Base-by-base conservation (phyloP, 2,888 invertebrate species). In the Aethes cnicana region DNA sequence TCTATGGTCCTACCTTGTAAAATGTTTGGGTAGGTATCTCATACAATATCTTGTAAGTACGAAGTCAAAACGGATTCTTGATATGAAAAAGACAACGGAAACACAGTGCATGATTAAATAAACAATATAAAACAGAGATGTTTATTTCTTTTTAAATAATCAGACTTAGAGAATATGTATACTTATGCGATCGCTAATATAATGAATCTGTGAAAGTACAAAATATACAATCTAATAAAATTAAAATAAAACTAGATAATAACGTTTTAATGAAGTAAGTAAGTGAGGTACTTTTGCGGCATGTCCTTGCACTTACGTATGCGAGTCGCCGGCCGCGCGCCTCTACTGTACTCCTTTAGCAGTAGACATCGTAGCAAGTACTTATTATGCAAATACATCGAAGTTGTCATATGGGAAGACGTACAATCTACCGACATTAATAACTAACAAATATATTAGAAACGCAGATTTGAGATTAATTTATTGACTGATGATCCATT, bases 11-110 rank as follows among this genome's bases (percentile, higher is more conserved):
- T 44, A 52, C 37, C 61, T 59, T 59, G 59, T 61, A 64, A 64
- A 67, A 66, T 69, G 62, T 72, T 64, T 68, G 77, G 73, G 69
- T 75, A 77, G 73, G 69, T 57, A 36, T 54, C 67, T 64, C 67
- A 61, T 70, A 72, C 66, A 70, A 68, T 70, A 68, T 59, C 56
- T 62, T 66, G 64, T 69, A 74, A 74, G 70, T 76, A 79, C 69
- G 63, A 69, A 63, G 63, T 61, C 62, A 64, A 62, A 60, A 54
- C 62, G 61, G 58, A 56, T 63, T 59, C 57, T 65, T 44, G 30
- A 39, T 32, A 44, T 25, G 11, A 26, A 42, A 17, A 28, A 39
- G n/a, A 4, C 7, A 33, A 33, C 17, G 17, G 16, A 47, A 41
- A 32, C 47, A 39, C 11, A 14, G 14, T 33, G 41, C 30, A 41